Evolutionary conservation across 1,140 invertebrate species (phyloP), one percentile per base, ranked within the genome.

Genomic region (Trissolcus basalis): DNA sequence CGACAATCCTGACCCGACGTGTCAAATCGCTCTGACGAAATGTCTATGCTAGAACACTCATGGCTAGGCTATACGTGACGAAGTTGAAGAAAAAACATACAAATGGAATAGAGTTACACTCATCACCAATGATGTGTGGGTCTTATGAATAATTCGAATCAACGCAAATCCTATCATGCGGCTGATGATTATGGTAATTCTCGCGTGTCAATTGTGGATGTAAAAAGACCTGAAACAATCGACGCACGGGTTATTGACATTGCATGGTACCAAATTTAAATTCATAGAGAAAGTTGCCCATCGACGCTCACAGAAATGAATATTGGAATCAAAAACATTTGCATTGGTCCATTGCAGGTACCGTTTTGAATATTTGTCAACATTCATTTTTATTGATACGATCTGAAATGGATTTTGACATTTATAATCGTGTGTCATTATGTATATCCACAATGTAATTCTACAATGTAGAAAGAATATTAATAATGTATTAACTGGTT

Each of bases 31-130:
- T 58, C 54, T 63, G 61, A 49, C 55, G 59, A 75, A 61, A 69
- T 50, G 53, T 47, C 19, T 63, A 78, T 45, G 53, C 61, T 50
- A 48, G 55, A 55, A 35, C 33, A 13, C 19, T 27, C 19, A 6
- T 6, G 19, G 45, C 36, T 50, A 39, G n/a, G 36, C 9, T 39
- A 9, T 39, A 63, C 61, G 61, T 56, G 50, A 51, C 55, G 33
- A 35, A 76, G 72, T 54, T 54, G 35, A 70, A 76, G 65, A 63
- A 61, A 49, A 47, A 44, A 39, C 36, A n/a, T 2, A 76, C 44
- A 35, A 51, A 58, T 73, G 60, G 32, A 50, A 79, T 79, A 79
- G 78, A 82, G 78, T 79, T 51, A 56, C 58, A 45, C n/a, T n/a
- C n/a, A n/a, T n/a, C n/a, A n/a, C n/a, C n/a, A n/a, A 39, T 9